Base-by-base conservation (phyloP, 2,113 vertebrate species). In the Oryzias melastigma region DNA sequence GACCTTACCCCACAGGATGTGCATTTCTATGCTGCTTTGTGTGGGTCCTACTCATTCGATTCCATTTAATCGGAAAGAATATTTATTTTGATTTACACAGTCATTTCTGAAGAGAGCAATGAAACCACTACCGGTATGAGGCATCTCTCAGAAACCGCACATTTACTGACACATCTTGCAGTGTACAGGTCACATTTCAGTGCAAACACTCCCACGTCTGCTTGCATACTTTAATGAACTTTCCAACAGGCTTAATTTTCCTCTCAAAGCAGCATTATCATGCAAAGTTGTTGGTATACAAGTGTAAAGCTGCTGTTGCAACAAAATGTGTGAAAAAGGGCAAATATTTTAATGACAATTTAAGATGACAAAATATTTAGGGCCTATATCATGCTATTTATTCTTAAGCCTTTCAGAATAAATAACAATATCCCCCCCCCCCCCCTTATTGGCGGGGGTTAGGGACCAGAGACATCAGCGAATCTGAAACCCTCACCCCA, bases 161-260 rank as follows among this genome's bases (percentile, higher is more conserved):
- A 35, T 35, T 35, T 35, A 55, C 47, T 50, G 40, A 14, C n/a
- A 54, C 58, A 71, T 40, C 68, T 46, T 42, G 42, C 48, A 65
- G 27, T 15, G 4, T 66, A 65, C 68, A 60, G 62, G 53, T 71
- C 52, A 69, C 52, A 58, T 47, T 43, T 65, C 13, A 56, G 57
- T 50, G 48, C 51, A 65, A 48, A 50, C 15, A 57, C 52, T 0
- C 56, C 65, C 73, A 61, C 22, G 57, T 62, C 46, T 60, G 66
- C 60, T 22, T 5, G 43, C 47, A 49, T 61, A 61, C 18, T 47
- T 42, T 46, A 42, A 54, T 52, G 18, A 72, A 42, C 44, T 60
- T 69, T 73, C 50, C 53, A 27, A 17, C 44, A 17, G 45, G 45
- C 44, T 75, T 73, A 52, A 35, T 17, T 63, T 70, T 76, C 52